Base-by-base conservation (phyloP, 2,888 invertebrate species). In the Salpingus planirostris region DNA sequence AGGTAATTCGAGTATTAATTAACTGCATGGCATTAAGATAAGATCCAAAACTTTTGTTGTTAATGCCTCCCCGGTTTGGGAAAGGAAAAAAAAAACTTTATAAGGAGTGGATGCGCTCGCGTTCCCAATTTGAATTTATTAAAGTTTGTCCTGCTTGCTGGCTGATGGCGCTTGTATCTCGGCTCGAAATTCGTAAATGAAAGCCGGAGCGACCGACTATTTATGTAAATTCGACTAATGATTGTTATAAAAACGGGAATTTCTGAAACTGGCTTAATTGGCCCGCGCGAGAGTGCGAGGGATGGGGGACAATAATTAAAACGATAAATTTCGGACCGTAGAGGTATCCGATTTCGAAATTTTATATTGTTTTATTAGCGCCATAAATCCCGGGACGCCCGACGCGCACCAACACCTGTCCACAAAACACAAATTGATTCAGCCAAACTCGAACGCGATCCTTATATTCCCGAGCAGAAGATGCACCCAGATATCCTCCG, bases 1-100 rank as follows among this genome's bases (percentile, higher is more conserved):
- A 45, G 49, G 57, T 57, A 57, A 57, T 55, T 54, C 43, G 56
- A 57, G 57, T 54, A 57, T 52, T 53, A 55, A 55, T 55, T 54
- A 54, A 53, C 46, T 49, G 52, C 41, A 49, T 47, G 42, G 47
- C 50, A 55, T 54, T 55, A 51, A 57, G 55, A 53, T 56, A 50
- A 56, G 48, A 42, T 32, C 43, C 24, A 27, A 36, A 46, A 44
- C 37, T 47, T 45, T 43, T 45, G 41, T 45, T n/a, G n/a, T 41
- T 43, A 41, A 43, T 43, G 41, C 39, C 39, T 27, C 33, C 39
- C 34, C 33, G 28, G 37, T 35, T 35, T 36, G 36, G 31, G 27
- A 40, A 39, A n/a, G n/a, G n/a, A n/a, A n/a, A n/a, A n/a, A n/a
- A n/a, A n/a, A 24, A 31, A 8, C 10, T 28, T 28, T 14, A 15